Percentiles rank a stretch among this genome's conserved stretches.
These are phyloP conservation scores for Mellilla xanthometata DNA, from an alignment of 2,888 invertebrate species.

Conservation along the genomic window DNA sequence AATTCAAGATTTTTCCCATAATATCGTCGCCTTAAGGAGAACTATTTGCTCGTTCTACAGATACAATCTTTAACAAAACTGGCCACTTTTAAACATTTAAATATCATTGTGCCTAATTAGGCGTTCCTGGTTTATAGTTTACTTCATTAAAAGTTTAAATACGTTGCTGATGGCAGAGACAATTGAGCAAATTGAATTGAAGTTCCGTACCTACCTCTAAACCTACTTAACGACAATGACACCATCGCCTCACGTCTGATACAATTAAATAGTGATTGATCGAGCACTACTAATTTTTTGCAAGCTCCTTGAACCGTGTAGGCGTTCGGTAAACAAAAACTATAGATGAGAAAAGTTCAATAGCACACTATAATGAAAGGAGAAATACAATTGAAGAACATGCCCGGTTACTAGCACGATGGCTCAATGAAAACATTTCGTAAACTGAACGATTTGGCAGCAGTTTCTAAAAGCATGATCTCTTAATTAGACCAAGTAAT, in stretches of 20 bases:
- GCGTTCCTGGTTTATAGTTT: background rate
- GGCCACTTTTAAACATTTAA: background rate
- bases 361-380: slow-evolving; percentile 20
- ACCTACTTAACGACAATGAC: slow-evolving; percentile 34
- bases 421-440: background rate
- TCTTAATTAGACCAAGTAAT: slow-evolving; percentile 4
- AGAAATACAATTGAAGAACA: slow-evolving; percentile 12
- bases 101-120: background rate
- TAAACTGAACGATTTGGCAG: slow-evolving; percentile 16
- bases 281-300: slow-evolving; percentile 40
- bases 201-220: slow-evolving; percentile 32
- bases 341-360: slow-evolving; percentile 27
- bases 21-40: too few relatives aligned
- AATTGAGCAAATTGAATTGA: slow-evolving; percentile 30
- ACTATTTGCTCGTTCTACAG: background rate
- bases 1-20: too few relatives aligned
- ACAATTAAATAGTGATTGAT: slow-evolving; percentile 51
- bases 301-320: slow-evolving; percentile 39
- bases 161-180: slow-evolving; percentile 10
- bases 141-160: background rate
- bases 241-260: slow-evolving; percentile 31
- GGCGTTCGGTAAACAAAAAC: slow-evolving; percentile 40
- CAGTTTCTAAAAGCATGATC: background rate
- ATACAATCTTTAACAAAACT: background rate
- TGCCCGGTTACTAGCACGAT: slow-evolving; percentile 9